Percentiles rank a stretch among this genome's conserved stretches.
These are phyloP conservation scores for Oryzias melastigma DNA, from an alignment of 2,113 vertebrate species.

Conservation along the genomic window DNA sequence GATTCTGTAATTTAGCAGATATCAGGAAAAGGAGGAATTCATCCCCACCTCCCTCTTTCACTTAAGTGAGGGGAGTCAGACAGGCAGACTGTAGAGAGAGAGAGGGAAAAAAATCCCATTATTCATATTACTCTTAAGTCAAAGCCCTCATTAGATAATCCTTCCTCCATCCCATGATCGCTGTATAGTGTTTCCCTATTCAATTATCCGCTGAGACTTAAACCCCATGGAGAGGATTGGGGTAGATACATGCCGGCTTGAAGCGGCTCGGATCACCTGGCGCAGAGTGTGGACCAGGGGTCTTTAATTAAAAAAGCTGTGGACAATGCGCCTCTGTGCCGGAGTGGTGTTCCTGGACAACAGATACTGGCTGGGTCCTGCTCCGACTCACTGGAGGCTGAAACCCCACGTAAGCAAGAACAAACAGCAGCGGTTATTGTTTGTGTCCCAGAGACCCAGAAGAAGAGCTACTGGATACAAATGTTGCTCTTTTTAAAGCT, in stretches of 20 bases:
- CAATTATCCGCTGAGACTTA: slow-evolving; percentile 69
- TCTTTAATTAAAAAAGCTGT: slow-evolving; percentile 68
- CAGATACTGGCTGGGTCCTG: slow-evolving; percentile 59
- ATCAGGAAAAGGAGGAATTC: slow-evolving; percentile 28
- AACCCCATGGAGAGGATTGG: slow-evolving; percentile 34
- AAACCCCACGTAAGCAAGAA: slow-evolving; percentile 50
- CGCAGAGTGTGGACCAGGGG: slow-evolving; percentile 40
- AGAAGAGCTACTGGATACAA: slow-evolving; percentile 55
- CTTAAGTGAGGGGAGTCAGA: slow-evolving; percentile 24
- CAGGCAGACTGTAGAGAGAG: slow-evolving; percentile 47
- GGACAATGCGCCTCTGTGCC: slow-evolving; percentile 69
- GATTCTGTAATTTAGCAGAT: slow-evolving; percentile 25
- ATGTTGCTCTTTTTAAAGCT: slow-evolving; percentile 20
- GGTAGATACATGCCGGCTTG: slow-evolving; percentile 30
- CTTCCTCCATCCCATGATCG: slow-evolving; percentile 65
- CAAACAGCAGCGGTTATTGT: slow-evolving; percentile 73
- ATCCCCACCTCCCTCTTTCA: slow-evolving; percentile 45
- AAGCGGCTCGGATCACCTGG: slow-evolving; percentile 63
- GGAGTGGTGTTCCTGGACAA: slow-evolving; percentile 59
- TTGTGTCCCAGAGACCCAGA: slow-evolving; percentile 30
- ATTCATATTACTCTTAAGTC: slow-evolving; percentile 56
- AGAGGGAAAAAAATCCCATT: slow-evolving; percentile 61
- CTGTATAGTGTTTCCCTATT: slow-evolving; percentile 71
- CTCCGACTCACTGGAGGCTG: slow-evolving; percentile 64
- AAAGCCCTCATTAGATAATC: slow-evolving; percentile 63